Base-by-base conservation (phyloP, 2,888 invertebrate genomes). In the Acanthosepion esculentum region DNA sequence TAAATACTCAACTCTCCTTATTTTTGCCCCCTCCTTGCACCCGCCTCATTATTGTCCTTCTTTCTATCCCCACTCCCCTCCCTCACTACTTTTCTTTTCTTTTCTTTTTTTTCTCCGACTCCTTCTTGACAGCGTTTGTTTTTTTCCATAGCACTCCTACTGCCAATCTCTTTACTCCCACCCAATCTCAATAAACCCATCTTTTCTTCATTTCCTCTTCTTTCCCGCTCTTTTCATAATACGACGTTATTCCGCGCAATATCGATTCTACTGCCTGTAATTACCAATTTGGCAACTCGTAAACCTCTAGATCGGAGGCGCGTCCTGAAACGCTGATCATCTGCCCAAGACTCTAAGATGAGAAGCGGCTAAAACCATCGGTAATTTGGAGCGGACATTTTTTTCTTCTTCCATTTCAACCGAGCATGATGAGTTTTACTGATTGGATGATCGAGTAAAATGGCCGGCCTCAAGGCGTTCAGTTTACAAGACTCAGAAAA, bases 271-370 rank as follows among this genome's bases (percentile, higher is more conserved):
- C 78, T n/a, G n/a, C 78, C 78, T 78, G 33, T 78, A 78, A 78
- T 78, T 78, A 78, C 33, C 78, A 78, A 78, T 78, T 78, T 78
- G n/a, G 78, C n/a, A 78, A 78, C 78, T 78, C 78, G 78, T n/a
- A 78, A 78, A 78, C 78, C 33, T 78, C 8, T 78, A n/a, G n/a
- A 78, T 78, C 33, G 33, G 8, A n/a, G 78, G 5, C 78, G 78
- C 78, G 78, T 78, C 78, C n/a, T 78, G n/a, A 33, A 78, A 78
- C n/a, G 10, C 78, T 33, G 78, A 15, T 78, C n/a, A n/a, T 78
- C n/a, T 78, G n/a, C 18, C 78, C 12, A 78, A 78, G n/a, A n/a
- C 12, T 78, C 78, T 78, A 78, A 78, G 78, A 78, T n/a, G 78
- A 78, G 78, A 33, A 78, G n/a, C 78, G n/a, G 78, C 78, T 78